A percentile compares a stretch with the other conserved stretches of the same genome.
Evolutionary conservation across 2,888 invertebrate species (phyloP).

Genomic region (Drosophila stalkeri): DNA sequence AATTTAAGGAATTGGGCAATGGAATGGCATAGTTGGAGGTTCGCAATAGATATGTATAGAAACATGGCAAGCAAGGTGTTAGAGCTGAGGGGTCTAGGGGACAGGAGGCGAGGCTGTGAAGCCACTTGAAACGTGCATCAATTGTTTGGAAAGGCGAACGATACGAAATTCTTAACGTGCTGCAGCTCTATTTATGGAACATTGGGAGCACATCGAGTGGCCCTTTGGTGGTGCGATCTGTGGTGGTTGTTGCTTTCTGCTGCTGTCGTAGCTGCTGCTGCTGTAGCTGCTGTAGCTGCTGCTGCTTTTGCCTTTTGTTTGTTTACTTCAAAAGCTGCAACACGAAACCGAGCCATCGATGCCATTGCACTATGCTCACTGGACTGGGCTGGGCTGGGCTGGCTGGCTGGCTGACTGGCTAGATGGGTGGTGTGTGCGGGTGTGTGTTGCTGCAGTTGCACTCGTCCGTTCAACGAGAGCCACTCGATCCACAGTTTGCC

Average conservation of each 20-base stretch:
- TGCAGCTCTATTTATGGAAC: constrained; percentile 76
- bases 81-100: not conserved
- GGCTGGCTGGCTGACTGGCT: not conserved
- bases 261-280: constrained; percentile 17
- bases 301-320: constrained; percentile 53
- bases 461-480: constrained; percentile 57
- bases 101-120: constrained; percentile 7
- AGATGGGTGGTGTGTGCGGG: not conserved
- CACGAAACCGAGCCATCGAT: constrained; percentile 45
- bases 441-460: constrained; percentile 36
- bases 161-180: constrained; percentile 64
- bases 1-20: constrained; percentile 3
- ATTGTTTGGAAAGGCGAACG: constrained; percentile 67
- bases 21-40: not conserved
- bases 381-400: constrained; percentile 4
- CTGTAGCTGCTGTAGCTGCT: constrained; percentile 10
- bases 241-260: constrained; percentile 32
- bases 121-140: constrained; percentile 73
- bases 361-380: constrained; percentile 64
- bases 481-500: constrained; percentile 42
- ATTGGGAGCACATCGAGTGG: constrained; percentile 53
- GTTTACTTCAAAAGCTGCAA: constrained; percentile 45
- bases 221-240: constrained; percentile 50
- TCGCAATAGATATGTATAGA: not conserved
- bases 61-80: not conserved